A percentile compares a stretch with the other conserved stretches of the same genome.
These are phyloP conservation scores for Reinhardtius hippoglossoides DNA, from an alignment of 2,113 vertebrate species.

Conservation along the genomic window DNA sequence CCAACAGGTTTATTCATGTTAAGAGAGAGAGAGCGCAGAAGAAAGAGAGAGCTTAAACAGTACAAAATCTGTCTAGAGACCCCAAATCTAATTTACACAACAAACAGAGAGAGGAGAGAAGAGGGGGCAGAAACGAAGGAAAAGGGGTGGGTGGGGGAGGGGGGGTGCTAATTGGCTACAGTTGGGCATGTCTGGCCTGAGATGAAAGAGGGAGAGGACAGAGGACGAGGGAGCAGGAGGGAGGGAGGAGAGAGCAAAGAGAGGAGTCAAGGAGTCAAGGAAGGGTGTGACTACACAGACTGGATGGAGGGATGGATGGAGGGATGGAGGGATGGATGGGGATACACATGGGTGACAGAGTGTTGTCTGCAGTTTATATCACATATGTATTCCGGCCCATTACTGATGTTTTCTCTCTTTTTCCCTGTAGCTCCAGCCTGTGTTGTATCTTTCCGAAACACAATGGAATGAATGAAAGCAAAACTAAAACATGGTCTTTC, in stretches of 20 bases:
- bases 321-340: slow-evolving; percentile 28
- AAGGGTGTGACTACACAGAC: slow-evolving; percentile 52
- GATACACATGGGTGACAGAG: slow-evolving; percentile 36
- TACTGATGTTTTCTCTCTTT: not conserved
- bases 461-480: slow-evolving; percentile 11
- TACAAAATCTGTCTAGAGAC: slow-evolving; percentile 79
- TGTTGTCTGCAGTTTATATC: not conserved
- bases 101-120: slow-evolving; percentile 78
- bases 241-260: slow-evolving; percentile 60
- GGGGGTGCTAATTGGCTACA: slow-evolving; percentile 81
- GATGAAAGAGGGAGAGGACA: slow-evolving; percentile 79
- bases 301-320: slow-evolving; percentile 31
- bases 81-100: slow-evolving; percentile 84
- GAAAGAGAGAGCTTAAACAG: slow-evolving; percentile 73
- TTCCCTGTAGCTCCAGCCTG: not conserved
- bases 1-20: slow-evolving; percentile 82
- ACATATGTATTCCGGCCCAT: slow-evolving; percentile 8
- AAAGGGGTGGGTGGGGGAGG: slow-evolving; percentile 4
- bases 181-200: slow-evolving; percentile 83
- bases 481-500: not conserved
- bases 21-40: slow-evolving; percentile 56
- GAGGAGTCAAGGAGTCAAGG: slow-evolving; percentile 69
- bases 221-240: slow-evolving; percentile 64
- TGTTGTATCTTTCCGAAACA: not conserved
- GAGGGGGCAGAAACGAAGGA: slow-evolving; percentile 60